phyloP scores from a whole-genome alignment of 2,797 vertebrate genomes.

The Champsocephalus esox region DNA sequence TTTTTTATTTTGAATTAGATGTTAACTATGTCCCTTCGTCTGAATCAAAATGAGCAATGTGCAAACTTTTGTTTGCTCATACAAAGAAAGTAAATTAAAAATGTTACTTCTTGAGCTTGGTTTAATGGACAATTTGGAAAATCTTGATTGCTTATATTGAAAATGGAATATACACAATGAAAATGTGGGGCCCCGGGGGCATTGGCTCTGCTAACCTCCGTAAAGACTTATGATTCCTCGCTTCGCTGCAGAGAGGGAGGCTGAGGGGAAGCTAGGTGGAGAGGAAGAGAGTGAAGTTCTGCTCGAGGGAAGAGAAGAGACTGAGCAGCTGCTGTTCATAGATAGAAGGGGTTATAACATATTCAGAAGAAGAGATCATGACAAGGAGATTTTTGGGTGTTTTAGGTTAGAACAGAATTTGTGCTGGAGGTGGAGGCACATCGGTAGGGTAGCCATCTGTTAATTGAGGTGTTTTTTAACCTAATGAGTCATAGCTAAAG shows the following conservation, averaged over 20 bases:
- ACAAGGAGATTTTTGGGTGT: constrained; percentile 31
- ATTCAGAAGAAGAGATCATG: constrained; percentile 56
- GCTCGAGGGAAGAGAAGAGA: constrained; percentile 41
- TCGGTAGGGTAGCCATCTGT: constrained; percentile 37
- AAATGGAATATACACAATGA: constrained; percentile 43
- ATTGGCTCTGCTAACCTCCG: constrained; percentile 57
- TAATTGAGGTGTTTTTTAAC: constrained; percentile 70
- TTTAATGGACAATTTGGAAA: constrained; percentile 73
- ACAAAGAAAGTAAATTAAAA: constrained; percentile 68
- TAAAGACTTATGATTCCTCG: constrained; percentile 67
- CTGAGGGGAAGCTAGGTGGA: constrained; percentile 51
- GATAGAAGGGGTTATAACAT: constrained; percentile 54
- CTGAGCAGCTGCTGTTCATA: constrained; percentile 47
- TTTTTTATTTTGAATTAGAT: constrained; percentile 51
- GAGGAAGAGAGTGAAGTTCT: constrained; percentile 54
- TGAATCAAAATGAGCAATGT: constrained; percentile 49
- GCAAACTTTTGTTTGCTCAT: constrained; percentile 47
- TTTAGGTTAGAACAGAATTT: constrained; percentile 32
- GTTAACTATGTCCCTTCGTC: constrained; percentile 40
- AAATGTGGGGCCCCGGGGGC: constrained; percentile 46
- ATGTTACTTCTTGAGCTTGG: constrained; percentile 56
- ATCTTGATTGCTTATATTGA: constrained; percentile 71
- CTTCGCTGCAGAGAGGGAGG: constrained; percentile 51
- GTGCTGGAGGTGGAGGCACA: constrained; percentile 45
- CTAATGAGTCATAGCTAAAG: constrained; percentile 73